Conservation (phyloP, 2,113 vertebrate genomes). For the Plecotus auritus region DNA sequence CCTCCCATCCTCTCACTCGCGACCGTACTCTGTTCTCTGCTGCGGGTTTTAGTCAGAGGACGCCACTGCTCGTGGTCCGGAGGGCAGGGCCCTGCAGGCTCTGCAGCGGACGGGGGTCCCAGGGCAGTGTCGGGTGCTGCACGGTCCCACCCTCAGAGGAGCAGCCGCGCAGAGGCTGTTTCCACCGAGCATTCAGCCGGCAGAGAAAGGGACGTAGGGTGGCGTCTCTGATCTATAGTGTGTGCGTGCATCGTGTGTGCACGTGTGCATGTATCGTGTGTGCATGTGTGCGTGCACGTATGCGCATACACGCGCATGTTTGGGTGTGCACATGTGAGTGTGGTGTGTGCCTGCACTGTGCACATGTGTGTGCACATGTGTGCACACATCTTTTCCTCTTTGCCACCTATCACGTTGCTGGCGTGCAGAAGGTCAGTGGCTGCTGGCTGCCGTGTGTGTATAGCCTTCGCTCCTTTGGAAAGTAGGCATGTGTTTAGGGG, state of each 20-base stretch:
- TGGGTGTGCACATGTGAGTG: too few species aligned
- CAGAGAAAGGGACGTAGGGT: too few species aligned
- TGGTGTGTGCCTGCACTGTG: too few species aligned
- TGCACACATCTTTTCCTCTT: not conserved
- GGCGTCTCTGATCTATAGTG: not conserved
- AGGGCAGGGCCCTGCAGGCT: not conserved
- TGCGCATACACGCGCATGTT: too few species aligned
- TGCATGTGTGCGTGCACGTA: accelerated
- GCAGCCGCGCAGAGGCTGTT: not conserved
- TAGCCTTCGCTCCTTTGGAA: not conserved
- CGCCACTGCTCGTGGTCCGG: not conserved
- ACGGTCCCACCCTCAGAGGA: not conserved
- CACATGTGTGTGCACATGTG: not conserved
- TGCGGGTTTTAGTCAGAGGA: not conserved
- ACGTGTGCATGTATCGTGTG: not conserved
- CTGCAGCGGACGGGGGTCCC: too few species aligned
- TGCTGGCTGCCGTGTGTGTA: not conserved
- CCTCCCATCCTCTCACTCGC: not conserved
- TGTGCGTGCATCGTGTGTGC: not conserved
- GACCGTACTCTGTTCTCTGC: not conserved
- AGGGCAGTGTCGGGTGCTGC: not conserved
- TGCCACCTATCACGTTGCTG: not conserved
- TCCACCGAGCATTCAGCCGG: not conserved
- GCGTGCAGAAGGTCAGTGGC: not conserved
- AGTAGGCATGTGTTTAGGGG: not conserved